Conservation (phyloP, 2,888 invertebrate genomes). For the Trichacis sp. region DNA sequence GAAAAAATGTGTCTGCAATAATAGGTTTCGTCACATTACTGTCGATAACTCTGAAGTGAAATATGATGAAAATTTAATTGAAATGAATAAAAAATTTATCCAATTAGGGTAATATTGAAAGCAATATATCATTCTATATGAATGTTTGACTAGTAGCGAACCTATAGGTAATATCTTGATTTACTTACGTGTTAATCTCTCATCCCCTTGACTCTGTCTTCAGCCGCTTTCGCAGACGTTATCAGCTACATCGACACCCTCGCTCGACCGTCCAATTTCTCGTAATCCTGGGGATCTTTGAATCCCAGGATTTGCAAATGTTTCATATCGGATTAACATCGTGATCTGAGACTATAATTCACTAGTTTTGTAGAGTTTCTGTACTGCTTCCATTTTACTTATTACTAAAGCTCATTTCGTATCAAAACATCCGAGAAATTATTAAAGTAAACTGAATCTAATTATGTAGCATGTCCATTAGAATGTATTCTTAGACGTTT, state of each 20-base stretch:
- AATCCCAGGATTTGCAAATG: slow-evolving; percentile 49
- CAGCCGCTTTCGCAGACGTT: slow-evolving; percentile 40
- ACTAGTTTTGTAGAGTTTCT: background rate
- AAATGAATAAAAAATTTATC: too few relatives aligned
- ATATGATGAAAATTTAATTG: too few relatives aligned
- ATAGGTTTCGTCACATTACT: too few relatives aligned
- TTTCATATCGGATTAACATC: slow-evolving; percentile 55
- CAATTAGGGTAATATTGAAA: slow-evolving; percentile 28
- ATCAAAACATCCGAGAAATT: background rate
- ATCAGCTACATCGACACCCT: slow-evolving; percentile 40
- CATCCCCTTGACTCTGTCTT: slow-evolving; percentile 26
- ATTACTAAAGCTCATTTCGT: background rate
- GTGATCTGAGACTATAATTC: slow-evolving; percentile 35
- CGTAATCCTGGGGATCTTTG: slow-evolving; percentile 48
- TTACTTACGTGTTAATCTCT: slow-evolving; percentile 48
- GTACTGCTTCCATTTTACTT: background rate
- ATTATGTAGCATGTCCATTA: too few relatives aligned
- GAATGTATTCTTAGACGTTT: too few relatives aligned
- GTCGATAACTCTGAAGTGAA: too few relatives aligned
- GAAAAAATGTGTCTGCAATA: too few relatives aligned
- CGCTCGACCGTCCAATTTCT: slow-evolving; percentile 24
- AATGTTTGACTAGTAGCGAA: slow-evolving; percentile 31
- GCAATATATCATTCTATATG: slow-evolving; percentile 31
- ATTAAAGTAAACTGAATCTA: too few relatives aligned
- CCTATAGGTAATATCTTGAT: slow-evolving; percentile 43